Conservation (phyloP, 2,113 vertebrate genomes). For the Archilochus colubris region DNA sequence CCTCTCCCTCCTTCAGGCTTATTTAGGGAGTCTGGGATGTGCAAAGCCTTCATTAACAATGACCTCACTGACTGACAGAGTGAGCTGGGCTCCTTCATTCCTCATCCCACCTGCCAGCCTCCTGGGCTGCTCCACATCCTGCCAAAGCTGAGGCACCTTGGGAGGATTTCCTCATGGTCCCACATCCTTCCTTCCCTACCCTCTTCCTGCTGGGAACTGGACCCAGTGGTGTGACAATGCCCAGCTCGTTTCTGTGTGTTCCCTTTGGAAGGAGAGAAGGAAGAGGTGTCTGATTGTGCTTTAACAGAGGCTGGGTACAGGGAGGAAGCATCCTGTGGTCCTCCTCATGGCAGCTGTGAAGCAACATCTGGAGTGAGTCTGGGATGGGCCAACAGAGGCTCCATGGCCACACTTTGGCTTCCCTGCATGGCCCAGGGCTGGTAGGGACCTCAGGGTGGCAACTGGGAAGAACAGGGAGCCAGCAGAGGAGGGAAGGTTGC, state of each 20-base stretch:
- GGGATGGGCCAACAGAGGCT: not conserved
- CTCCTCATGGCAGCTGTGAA: not conserved
- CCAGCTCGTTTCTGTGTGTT: not conserved
- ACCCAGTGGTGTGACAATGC: not conserved
- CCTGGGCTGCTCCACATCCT: conserved; percentile 36
- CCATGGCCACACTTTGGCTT: not conserved
- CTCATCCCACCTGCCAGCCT: not conserved
- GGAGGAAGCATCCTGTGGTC: not conserved
- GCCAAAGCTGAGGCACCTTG: not conserved
- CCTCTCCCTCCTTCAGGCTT: not conserved
- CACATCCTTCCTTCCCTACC: conserved; percentile 14
- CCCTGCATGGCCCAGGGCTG: not conserved
- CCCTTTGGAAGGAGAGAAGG: not conserved
- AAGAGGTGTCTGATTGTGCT: not conserved
- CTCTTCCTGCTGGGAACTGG: not conserved
- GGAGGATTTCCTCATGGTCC: not conserved
- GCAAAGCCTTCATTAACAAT: not conserved
- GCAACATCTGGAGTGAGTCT: not conserved
- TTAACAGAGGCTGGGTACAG: not conserved
- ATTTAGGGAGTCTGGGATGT: not conserved
- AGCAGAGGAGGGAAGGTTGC: not conserved
- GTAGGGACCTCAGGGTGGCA: not conserved
- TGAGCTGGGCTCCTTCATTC: not conserved
- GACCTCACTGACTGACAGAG: not conserved
- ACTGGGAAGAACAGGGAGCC: not conserved